phyloP scores from a whole-genome alignment of 2,797 vertebrate genomes.

The Myotis myotis region DNA sequence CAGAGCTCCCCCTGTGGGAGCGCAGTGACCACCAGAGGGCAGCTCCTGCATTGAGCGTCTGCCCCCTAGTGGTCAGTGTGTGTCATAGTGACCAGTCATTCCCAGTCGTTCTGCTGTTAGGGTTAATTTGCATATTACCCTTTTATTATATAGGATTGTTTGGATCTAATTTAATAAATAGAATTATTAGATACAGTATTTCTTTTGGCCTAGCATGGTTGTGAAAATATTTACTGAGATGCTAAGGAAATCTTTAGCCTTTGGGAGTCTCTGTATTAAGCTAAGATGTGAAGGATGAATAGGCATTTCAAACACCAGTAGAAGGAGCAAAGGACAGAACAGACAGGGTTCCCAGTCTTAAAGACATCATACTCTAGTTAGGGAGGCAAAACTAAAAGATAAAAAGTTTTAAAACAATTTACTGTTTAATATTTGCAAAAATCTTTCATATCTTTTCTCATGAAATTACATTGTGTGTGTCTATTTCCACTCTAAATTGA shows the following conservation, averaged over 20 bases:
- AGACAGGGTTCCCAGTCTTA: not conserved
- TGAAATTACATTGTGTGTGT: not conserved
- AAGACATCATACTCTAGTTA: not conserved
- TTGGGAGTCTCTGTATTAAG: not conserved
- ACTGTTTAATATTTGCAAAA: slow-evolving; percentile 25
- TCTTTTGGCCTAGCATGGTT: not conserved
- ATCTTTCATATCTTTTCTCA: not conserved
- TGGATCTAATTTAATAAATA: slow-evolving; percentile 7
- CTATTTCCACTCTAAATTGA: not conserved
- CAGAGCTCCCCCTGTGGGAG: too few relatives aligned
- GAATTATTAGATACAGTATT: not conserved
- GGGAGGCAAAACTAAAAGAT: not conserved
- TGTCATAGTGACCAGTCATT: too few relatives aligned
- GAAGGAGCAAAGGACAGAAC: not conserved
- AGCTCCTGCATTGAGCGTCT: too few relatives aligned
- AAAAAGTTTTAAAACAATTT: slow-evolving; percentile 14
- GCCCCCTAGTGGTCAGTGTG: too few relatives aligned
- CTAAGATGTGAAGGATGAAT: slow-evolving; percentile 12
- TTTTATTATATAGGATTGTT: not conserved
- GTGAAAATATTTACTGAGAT: not conserved
- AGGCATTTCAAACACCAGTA: not conserved
- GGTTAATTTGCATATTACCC: too few relatives aligned
- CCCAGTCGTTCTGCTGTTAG: too few relatives aligned
- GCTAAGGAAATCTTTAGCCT: not conserved
- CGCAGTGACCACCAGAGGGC: too few relatives aligned